Evolutionary conservation across 2,888 invertebrate genomes (phyloP).

Genomic region (Glyphotaelius pellucidus): DNA sequence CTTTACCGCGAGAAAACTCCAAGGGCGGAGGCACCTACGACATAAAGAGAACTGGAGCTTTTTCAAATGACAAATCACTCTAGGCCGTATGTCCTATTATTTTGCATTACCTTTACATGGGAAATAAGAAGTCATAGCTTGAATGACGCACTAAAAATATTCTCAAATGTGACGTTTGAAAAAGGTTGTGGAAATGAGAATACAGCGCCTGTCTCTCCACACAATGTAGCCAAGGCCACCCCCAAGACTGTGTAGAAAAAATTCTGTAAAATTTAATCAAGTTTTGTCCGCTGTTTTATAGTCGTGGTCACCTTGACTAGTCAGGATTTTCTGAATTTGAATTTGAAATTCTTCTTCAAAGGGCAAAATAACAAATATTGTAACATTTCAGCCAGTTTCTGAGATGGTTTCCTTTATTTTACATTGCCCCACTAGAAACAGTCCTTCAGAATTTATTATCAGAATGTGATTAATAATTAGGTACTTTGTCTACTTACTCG

Average conservation of each 20-base stretch:
- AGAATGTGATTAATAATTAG: neutral
- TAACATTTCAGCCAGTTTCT: neutral
- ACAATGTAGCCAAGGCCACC: neutral
- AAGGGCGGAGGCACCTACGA: conserved; percentile 24
- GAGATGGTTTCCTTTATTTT: neutral
- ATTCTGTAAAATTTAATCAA: neutral
- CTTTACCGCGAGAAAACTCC: conserved; percentile 26
- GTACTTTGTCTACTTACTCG: neutral
- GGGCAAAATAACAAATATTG: neutral
- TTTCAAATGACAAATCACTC: conserved; percentile 26
- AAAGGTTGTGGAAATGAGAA: neutral
- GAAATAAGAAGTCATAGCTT: conserved; percentile 5
- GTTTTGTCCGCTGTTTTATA: neutral
- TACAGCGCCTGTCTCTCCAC: neutral
- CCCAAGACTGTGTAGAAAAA: neutral
- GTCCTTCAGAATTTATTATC: neutral
- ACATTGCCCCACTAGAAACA: neutral
- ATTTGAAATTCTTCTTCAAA: neutral
- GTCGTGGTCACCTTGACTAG: neutral
- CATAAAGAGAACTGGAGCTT: conserved; percentile 33
- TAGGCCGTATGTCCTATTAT: conserved; percentile 21
- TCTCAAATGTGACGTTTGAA: neutral
- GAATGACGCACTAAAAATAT: neutral
- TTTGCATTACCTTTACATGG: conserved; percentile 28
- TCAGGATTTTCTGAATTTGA: neutral